phyloP scores from a whole-genome alignment of 2,113 vertebrate species.

The Manacus vitellinus region DNA sequence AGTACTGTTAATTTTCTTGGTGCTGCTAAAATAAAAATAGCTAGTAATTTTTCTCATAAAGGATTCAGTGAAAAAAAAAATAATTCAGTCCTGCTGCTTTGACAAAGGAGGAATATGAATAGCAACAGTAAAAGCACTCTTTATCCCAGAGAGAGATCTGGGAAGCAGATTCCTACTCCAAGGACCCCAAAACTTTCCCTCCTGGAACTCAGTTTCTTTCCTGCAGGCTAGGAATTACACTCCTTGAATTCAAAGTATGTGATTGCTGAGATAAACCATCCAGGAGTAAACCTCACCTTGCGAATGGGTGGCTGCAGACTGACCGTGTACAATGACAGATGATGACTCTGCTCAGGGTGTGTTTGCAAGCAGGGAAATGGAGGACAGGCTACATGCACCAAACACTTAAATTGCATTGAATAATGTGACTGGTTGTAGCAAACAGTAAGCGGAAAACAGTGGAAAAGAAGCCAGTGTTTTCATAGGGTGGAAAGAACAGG shows the following conservation, averaged over 20 bases:
- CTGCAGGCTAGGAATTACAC: neutral
- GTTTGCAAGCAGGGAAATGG: neutral
- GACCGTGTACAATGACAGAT: slow-evolving; percentile 1
- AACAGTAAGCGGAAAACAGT: neutral
- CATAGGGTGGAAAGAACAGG: neutral
- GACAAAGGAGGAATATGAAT: neutral
- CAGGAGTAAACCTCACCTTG: neutral
- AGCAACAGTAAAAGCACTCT: neutral
- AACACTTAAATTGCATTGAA: neutral
- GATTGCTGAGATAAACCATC: slow-evolving; percentile 18
- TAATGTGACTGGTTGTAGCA: neutral
- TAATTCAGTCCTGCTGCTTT: neutral
- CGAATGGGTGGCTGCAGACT: neutral
- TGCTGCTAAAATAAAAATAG: neutral
- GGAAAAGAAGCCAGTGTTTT: neutral
- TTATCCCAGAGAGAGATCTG: neutral
- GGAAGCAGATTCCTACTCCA: neutral
- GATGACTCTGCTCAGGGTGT: neutral
- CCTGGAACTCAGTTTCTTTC: neutral
- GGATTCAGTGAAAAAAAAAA: neutral
- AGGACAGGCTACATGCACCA: neutral
- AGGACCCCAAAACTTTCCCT: neutral
- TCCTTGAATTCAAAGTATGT: neutral
- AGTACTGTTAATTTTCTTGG: neutral
- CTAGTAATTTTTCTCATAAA: neutral